A percentile compares a stretch with the other conserved stretches of the same genome.
These are phyloP conservation scores for Martes martes DNA, from an alignment of 2,113 vertebrate species.

Conservation along the genomic window DNA sequence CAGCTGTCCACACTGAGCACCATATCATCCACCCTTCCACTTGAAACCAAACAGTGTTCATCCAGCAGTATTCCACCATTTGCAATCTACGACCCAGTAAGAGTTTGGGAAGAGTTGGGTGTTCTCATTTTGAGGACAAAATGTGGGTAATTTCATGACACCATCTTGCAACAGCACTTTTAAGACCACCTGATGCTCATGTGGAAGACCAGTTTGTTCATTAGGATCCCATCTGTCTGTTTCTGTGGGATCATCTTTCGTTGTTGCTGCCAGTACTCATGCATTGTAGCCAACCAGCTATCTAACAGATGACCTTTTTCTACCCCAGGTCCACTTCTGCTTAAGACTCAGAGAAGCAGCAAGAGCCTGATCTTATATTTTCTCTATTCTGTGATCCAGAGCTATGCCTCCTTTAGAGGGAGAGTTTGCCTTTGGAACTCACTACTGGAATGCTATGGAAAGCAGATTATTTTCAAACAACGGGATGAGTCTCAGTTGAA, in stretches of 20 bases:
- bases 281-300: not conserved
- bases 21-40: not conserved
- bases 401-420: not conserved
- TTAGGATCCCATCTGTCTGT: too few relatives aligned
- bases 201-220: too few relatives aligned
- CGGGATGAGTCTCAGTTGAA: not conserved
- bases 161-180: fast-evolving
- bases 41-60: not conserved
- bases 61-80: not conserved
- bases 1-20: not conserved
- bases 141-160: not conserved
- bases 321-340: not conserved
- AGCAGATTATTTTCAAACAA: not conserved
- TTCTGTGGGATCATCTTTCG: not conserved
- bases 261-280: not conserved
- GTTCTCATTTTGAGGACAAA: not conserved
- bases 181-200: not conserved
- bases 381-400: not conserved
- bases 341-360: not conserved
- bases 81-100: not conserved
- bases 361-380: not conserved
- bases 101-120: not conserved
- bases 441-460: not conserved
- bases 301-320: not conserved
- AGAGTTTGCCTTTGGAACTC: not conserved